phyloP scores from a whole-genome alignment of 2,113 vertebrate species.

The Pithys albifrons region DNA sequence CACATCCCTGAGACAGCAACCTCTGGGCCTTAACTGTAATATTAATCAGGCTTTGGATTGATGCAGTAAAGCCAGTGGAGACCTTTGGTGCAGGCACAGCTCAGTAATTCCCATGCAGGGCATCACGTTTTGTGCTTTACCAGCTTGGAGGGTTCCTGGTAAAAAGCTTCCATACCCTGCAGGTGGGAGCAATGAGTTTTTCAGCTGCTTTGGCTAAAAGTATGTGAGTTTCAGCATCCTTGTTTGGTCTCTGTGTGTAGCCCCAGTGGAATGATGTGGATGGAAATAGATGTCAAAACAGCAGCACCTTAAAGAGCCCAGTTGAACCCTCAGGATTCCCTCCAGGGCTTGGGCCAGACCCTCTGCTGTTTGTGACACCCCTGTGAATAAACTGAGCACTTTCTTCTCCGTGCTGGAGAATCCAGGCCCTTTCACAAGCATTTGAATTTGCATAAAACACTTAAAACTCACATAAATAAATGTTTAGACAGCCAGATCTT shows the following conservation, averaged over 20 bases:
- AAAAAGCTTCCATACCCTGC: background rate
- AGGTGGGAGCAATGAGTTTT: background rate
- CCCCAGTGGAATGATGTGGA: background rate
- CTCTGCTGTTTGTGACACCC: background rate
- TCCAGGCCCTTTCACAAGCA: background rate
- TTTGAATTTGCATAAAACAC: slow-evolving; percentile 6
- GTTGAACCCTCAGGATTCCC: background rate
- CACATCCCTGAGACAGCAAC: background rate
- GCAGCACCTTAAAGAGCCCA: background rate
- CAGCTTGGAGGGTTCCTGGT: background rate
- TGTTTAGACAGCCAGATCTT: slow-evolving; percentile 26
- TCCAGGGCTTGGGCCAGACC: background rate
- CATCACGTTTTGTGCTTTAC: background rate
- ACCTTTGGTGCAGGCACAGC: background rate
- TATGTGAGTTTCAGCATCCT: background rate
- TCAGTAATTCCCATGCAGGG: background rate
- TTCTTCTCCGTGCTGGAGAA: background rate
- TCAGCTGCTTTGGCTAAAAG: background rate
- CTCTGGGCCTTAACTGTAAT: background rate
- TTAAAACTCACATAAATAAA: slow-evolving; percentile 20
- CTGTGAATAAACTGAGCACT: background rate
- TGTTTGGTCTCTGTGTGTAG: background rate
- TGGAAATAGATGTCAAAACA: background rate
- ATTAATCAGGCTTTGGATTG: background rate
- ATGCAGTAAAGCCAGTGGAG: background rate